A percentile compares a stretch with the other conserved stretches of the same genome.
Conservation (phyloP, 1,140 invertebrate species). For the Drosophila gunungcola region DNA sequence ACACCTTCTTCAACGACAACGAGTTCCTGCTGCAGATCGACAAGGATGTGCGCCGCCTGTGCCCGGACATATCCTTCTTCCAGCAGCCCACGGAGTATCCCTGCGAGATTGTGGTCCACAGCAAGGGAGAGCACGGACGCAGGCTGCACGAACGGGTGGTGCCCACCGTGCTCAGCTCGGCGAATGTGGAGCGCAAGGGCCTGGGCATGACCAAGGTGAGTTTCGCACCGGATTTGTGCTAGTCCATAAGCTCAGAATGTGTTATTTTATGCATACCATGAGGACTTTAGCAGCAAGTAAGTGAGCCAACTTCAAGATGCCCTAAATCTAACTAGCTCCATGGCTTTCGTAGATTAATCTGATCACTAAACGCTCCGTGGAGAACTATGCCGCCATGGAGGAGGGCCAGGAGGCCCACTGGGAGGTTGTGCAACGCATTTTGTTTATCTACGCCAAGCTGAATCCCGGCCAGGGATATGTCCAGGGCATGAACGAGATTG, state of each 20-base stretch:
- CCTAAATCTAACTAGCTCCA: neutral
- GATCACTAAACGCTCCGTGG: constrained; percentile 88
- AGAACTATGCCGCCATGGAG: constrained; percentile 92
- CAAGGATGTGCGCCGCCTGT: constrained; percentile 97
- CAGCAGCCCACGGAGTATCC: constrained; percentile 95
- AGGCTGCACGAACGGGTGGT: constrained; percentile 95
- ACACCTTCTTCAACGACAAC: constrained; percentile 96
- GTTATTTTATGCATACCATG: constrained; percentile 47
- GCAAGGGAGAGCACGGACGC: constrained; percentile 88
- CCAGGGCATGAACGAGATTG: constrained; percentile 99
- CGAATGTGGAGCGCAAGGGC: constrained; percentile 94
- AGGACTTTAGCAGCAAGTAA: constrained; percentile 79
- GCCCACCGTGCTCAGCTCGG: constrained; percentile 92
- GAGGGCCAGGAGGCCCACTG: constrained; percentile 95
- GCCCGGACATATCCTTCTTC: constrained; percentile 98
- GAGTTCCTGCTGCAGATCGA: constrained; percentile 97
- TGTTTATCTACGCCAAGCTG: constrained; percentile 98
- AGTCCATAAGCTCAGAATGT: constrained; percentile 30
- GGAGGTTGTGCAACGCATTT: constrained; percentile 98
- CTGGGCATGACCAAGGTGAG: constrained; percentile 95
- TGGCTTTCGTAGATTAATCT: constrained; percentile 85
- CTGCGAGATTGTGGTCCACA: constrained; percentile 90
- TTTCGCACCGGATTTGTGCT: constrained; percentile 1
- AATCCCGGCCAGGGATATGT: constrained; percentile 99
- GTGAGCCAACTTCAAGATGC: neutral